Conservation (phyloP, 1,140 invertebrate genomes). For the Drosophila kohkoa region DNA sequence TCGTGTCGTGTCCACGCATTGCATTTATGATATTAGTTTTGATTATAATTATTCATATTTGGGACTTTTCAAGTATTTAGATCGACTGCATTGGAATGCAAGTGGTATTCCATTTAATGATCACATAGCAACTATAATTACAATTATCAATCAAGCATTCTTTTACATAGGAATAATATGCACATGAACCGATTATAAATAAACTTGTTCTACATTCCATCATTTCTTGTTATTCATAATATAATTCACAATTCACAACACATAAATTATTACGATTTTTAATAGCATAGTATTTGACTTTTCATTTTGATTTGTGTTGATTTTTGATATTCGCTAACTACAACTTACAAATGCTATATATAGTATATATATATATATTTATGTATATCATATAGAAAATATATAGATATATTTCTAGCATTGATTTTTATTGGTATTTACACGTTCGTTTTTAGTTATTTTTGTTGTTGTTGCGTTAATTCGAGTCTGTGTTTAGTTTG, state of each 20-base stretch:
- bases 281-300: conserved; percentile 50
- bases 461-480: conserved; percentile 60
- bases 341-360: conserved; percentile 42
- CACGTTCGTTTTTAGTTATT: conserved; percentile 40
- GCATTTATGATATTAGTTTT: conserved; percentile 55
- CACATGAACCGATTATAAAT: conserved; percentile 50
- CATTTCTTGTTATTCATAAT: conserved; percentile 5
- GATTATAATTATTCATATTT: conserved; percentile 10
- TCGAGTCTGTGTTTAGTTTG: conserved; percentile 65
- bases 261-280: conserved; percentile 37
- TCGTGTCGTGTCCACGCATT: conserved; percentile 47
- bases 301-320: conserved; percentile 59
- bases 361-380: conserved; percentile 27
- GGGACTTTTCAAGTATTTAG: conserved; percentile 28
- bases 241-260: conserved; percentile 70
- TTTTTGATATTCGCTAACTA: conserved; percentile 78
- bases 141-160: conserved; percentile 49
- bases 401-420: conserved; percentile 61
- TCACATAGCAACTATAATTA: conserved; percentile 75
- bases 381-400: conserved; percentile 51
- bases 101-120: conserved; percentile 56
- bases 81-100: conserved; percentile 68
- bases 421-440: conserved; percentile 59
- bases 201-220: conserved; percentile 43
- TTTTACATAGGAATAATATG: conserved; percentile 56